These are phyloP conservation scores for Amphipoea lucens DNA, from an alignment of 2,888 invertebrate genomes.

Conservation along the genomic window DNA sequence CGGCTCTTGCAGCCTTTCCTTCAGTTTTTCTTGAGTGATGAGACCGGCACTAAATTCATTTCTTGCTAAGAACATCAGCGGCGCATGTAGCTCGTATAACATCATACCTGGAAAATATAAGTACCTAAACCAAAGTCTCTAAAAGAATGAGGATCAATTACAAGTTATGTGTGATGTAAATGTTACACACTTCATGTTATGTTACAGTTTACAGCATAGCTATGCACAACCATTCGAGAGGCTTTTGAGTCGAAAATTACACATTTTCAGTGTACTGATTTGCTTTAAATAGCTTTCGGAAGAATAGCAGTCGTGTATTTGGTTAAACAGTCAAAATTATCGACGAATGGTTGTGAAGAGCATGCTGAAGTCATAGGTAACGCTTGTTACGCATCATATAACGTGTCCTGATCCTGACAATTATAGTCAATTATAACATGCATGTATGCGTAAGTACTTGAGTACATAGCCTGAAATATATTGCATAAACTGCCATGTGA, in stretches of 20 bases:
- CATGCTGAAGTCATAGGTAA: not conserved
- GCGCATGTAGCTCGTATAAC: constrained; percentile 95
- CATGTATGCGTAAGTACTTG: not conserved
- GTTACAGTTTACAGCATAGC: not conserved
- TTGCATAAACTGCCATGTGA: not conserved
- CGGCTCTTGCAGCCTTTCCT: constrained; percentile 92
- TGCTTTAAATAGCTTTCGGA: not conserved
- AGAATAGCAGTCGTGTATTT: not conserved
- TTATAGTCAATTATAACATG: not conserved
- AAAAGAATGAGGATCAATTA: too few relatives aligned
- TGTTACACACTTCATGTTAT: not conserved
- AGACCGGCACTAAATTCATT: constrained; percentile 91
- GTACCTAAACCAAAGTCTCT: not conserved
- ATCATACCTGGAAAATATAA: constrained; percentile 90
- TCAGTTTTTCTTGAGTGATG: constrained; percentile 91
- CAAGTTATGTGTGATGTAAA: not conserved
- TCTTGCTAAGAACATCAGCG: constrained; percentile 93
- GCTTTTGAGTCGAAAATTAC: not conserved
- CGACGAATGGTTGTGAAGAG: not conserved
- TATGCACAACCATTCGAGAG: not conserved
- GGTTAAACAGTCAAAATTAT: not conserved
- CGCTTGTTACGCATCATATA: not conserved
- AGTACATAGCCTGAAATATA: not conserved
- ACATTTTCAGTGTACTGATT: not conserved
- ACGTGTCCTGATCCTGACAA: not conserved